These are phyloP conservation scores for Phocoena phocoena DNA, from an alignment of 2,113 vertebrate genomes.

Conservation along the genomic window DNA sequence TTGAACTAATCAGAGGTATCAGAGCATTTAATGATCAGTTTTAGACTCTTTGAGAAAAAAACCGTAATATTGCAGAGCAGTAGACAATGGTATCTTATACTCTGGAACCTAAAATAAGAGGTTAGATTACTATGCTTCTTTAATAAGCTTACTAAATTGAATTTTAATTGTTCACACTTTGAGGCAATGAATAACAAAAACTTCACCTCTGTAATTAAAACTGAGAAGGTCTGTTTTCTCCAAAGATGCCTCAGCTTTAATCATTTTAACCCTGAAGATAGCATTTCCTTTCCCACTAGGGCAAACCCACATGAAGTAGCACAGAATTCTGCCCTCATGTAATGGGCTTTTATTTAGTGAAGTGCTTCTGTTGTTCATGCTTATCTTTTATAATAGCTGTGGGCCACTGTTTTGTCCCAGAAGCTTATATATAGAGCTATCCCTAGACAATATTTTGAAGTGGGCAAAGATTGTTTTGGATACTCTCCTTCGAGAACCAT, in stretches of 20 bases:
- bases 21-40: background rate
- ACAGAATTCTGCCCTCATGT: background rate
- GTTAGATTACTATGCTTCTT: background rate
- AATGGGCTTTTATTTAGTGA: background rate
- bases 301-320: background rate
- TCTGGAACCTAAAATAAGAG: background rate
- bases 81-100: background rate
- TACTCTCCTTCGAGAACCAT: background rate
- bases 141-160: conserved; percentile 35
- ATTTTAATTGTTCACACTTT: background rate
- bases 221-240: background rate
- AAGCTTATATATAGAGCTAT: background rate
- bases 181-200: conserved; percentile 13
- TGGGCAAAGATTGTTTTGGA: background rate
- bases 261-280: conserved; percentile 11
- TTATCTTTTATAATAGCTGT: background rate
- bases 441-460: background rate
- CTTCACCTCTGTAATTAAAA: conserved; percentile 31
- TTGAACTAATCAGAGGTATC: background rate
- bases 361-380: background rate
- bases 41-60: background rate
- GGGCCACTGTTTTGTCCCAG: background rate
- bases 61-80: background rate
- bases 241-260: background rate
- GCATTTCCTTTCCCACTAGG: background rate